These are phyloP conservation scores for Melanogrammus aeglefinus DNA, from an alignment of 2,797 vertebrate genomes.

Conservation along the genomic window DNA sequence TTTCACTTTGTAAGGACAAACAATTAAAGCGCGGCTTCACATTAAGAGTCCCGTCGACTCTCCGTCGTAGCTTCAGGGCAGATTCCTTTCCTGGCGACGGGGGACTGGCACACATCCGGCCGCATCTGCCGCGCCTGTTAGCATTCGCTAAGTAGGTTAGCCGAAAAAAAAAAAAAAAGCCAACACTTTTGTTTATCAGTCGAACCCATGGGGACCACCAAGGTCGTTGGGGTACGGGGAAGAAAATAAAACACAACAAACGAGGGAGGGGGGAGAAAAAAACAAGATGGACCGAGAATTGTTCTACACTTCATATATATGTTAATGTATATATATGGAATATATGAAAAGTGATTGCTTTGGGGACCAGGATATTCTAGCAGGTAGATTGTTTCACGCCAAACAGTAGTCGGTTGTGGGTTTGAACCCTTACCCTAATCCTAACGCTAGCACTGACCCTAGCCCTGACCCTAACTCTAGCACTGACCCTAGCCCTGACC, in stretches of 20 bases:
- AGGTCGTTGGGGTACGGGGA: not conserved
- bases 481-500: no score
- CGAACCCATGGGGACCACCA: not conserved
- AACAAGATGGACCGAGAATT: not conserved
- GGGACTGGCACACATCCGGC: not conserved
- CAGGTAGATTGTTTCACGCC: not conserved
- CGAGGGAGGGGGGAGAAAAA: no score
- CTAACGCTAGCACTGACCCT: no score
- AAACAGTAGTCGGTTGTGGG: not conserved
- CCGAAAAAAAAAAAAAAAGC: not conserved
- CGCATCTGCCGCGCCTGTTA: not conserved
- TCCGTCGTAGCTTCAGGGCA: not conserved
- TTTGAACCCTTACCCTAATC: no score
- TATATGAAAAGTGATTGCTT: not conserved
- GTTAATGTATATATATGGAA: not conserved
- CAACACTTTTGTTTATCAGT: conserved; percentile 2
- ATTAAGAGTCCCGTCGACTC: not conserved
- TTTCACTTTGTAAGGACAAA: conserved; percentile 4
- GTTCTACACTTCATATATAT: not conserved
- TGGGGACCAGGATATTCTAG: not conserved
- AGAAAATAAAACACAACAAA: not conserved
- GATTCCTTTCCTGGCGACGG: not conserved
- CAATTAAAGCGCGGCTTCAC: not conserved
- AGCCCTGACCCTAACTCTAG: no score
- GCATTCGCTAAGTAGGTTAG: not conserved